Conservation (phyloP, 2,888 invertebrate species). For the Machimus rusticus region DNA sequence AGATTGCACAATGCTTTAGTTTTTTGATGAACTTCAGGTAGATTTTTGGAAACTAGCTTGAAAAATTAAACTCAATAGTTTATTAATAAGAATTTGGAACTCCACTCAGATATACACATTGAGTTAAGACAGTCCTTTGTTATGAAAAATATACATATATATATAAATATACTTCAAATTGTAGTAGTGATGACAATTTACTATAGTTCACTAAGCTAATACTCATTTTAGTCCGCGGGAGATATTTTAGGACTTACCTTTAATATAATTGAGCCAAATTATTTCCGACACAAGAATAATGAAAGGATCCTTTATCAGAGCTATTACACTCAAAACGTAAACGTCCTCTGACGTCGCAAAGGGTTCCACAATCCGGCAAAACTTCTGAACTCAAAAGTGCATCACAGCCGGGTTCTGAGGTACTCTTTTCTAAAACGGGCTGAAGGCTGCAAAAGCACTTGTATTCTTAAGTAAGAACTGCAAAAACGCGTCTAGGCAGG, state of each 20-base stretch:
- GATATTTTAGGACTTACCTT: neutral
- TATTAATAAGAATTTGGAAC: too few species aligned
- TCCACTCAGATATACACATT: too few species aligned
- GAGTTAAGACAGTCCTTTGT: too few species aligned
- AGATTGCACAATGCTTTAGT: too few species aligned
- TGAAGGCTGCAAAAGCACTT: neutral
- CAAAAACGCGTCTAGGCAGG: neutral
- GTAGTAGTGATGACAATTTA: neutral
- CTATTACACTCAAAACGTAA: neutral
- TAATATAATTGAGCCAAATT: neutral
- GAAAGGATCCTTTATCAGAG: neutral
- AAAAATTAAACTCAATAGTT: too few species aligned
- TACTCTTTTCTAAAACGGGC: neutral
- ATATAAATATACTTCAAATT: too few species aligned
- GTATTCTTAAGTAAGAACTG: neutral
- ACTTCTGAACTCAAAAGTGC: neutral
- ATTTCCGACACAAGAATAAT: neutral
- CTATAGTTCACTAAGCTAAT: neutral
- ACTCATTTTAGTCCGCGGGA: too few species aligned
- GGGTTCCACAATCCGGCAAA: neutral
- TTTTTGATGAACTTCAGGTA: too few species aligned
- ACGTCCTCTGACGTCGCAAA: neutral
- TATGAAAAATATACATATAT: too few species aligned
- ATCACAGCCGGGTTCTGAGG: neutral
- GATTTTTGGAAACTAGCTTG: too few species aligned